Evolutionary conservation across 2,888 invertebrate genomes (phyloP), one percentile per base, ranked within the genome.

Genomic region (Cheiracanthium punctorium): DNA sequence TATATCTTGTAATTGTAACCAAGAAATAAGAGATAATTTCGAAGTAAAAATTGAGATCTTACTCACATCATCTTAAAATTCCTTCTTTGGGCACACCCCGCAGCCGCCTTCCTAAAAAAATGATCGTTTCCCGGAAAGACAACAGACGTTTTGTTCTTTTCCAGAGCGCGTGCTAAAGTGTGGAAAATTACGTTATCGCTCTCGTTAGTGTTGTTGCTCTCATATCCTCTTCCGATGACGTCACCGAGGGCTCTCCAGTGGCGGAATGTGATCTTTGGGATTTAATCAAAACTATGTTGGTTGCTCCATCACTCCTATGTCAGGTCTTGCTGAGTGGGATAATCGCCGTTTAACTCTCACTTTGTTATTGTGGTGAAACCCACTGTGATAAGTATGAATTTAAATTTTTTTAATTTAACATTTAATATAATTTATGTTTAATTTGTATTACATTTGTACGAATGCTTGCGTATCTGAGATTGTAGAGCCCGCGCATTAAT

Each of bases 211-310:
- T 52, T 24, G 58, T 4, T 70, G 70, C 71, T 48, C 72, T 76
- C 71, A 75, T 82, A 82, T 74, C 69, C 82, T 65, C 76, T 82
- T 82, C 82, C 82, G 71, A 17, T 73, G 37, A 43, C 80, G 80
- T 80, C 65, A 72, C 8, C 10, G 67, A 17, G 7, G n/a, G 14
- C 70, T 33, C 24, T 41, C 33, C 8, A 12, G 43, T 24, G 17
- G 12, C 43, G 12, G 28, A 28, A 72, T 32, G 29, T 37, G 64
- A 65, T 20, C 43, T 43, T 79, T 33, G 70, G 48, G 70, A 52
- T 52, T 20, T 70, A 52, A 79, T 79, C 69, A 70, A 69, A 52
- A 30, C 30, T 12, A 14, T 67, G 30, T 67, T 30, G 30, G 30
- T 67, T 37, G 10, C 7, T 37, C 12, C 7, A 12, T 37, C 5